These are phyloP conservation scores for Chinchilla lanigera DNA, from an alignment of 2,113 vertebrate species.

Conservation along the genomic window DNA sequence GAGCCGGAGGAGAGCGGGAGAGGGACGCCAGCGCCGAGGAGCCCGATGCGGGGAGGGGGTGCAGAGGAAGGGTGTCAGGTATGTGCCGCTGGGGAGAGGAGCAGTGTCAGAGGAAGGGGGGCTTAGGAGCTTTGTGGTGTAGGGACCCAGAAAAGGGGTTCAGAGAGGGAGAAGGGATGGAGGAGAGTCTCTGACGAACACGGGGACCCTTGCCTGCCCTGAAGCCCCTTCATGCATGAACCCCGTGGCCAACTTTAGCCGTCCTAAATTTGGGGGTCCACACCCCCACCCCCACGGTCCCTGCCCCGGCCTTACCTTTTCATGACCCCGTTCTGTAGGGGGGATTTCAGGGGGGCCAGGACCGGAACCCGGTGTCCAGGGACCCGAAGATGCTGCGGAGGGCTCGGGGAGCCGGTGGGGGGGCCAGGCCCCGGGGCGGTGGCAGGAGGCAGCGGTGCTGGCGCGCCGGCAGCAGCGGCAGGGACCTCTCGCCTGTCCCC, in stretches of 20 bases:
- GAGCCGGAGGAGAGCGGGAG: conserved; percentile 24
- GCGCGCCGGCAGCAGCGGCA: background rate
- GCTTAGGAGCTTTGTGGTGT: background rate
- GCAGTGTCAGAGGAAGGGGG: background rate
- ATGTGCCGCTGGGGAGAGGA: conserved; percentile 27
- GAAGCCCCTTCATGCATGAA: background rate
- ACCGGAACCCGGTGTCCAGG: conserved; percentile 65
- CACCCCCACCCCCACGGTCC: background rate
- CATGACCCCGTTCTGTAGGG: conserved; percentile 81
- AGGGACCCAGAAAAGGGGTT: background rate
- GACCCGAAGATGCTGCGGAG: conserved; percentile 59
- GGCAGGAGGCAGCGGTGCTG: background rate
- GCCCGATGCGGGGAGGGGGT: background rate
- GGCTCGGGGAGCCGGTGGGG: conserved; percentile 52
- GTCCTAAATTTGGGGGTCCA: conserved; percentile 52
- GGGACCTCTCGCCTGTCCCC: conserved; percentile 62
- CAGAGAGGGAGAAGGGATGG: background rate
- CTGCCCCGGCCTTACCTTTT: conserved; percentile 77
- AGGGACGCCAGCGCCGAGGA: background rate
- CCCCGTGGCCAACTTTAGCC: conserved; percentile 62
- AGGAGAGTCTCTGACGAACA: background rate
- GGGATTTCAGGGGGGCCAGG: conserved; percentile 55
- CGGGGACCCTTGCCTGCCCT: background rate
- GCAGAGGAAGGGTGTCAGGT: conserved; percentile 34
- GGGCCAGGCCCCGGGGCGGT: conserved; percentile 63